Evolutionary conservation across 2,888 invertebrate species (phyloP), one percentile per base, ranked within the genome.

Genomic region (Tupiocoris notatus): DNA sequence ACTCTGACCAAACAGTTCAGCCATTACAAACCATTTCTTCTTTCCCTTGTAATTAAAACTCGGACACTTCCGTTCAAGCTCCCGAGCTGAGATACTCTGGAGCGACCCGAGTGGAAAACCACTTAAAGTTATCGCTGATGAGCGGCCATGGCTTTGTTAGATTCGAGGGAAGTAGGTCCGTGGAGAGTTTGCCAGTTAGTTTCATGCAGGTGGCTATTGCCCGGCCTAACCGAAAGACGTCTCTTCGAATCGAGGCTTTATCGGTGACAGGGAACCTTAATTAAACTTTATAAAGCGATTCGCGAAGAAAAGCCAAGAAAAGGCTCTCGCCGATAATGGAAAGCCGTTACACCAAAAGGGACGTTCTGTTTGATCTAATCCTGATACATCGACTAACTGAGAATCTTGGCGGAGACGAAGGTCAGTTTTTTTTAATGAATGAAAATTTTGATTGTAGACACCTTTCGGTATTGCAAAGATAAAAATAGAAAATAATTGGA

Each of bases 271-370:
- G 70, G 25, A 70, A 70, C 73, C 63, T 73, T 73, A 63, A 73
- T 73, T 73, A 73, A 73, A 73, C 73, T 73, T 73, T 73, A 73
- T 73, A 73, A 73, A 73, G 62, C 63, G 62, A 39, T 73, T 71
- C 39, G 63, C n/a, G 39, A 73, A 73, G 63, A 24, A 63, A 63
- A 54, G 21, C 39, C 6, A 39, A 3, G 39, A 12, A 12, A 12
- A 39, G 12, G 12, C 39, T 39, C n/a, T 39, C 39, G 39, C 39
- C 39, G 39, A 39, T 39, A 39, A 39, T 39, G 39, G 39, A 39
- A 39, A 39, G 39, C 39, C 39, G 12, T 39, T 39, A 7, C 6
- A 12, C 39, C 6, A 39, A 12, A 12, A 39, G 39, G 3, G 39
- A 39, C 39, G 39, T 39, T 7, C 39, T 39, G 39, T 39, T 39